phyloP scores from a whole-genome alignment of 2,797 vertebrate species.

The Cyclopterus lumpus region DNA sequence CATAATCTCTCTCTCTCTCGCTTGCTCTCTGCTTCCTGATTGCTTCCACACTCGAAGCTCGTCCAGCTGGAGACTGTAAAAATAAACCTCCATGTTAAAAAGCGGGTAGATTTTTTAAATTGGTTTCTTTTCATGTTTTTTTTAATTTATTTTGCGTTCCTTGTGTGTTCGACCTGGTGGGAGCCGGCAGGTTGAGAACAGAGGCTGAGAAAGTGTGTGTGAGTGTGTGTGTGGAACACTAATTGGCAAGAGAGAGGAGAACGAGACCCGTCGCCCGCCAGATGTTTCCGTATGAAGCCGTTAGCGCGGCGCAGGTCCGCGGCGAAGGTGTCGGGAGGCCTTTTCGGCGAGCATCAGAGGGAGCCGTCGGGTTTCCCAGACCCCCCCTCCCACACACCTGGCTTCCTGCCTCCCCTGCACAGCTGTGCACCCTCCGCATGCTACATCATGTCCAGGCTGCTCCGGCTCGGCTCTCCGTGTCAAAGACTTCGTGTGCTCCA shows the following conservation, averaged over 20 bases:
- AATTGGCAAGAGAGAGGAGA: constrained; percentile 72
- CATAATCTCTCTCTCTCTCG: constrained; percentile 46
- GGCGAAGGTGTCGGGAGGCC: constrained; percentile 70
- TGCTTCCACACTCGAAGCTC: constrained; percentile 75
- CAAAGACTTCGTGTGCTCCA: constrained; percentile 23
- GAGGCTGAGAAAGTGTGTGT: constrained; percentile 25
- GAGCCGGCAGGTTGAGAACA: constrained; percentile 59
- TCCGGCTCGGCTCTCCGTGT: neutral
- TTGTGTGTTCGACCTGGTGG: constrained; percentile 64
- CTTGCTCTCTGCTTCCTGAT: constrained; percentile 66
- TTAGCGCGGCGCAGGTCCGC: constrained; percentile 53
- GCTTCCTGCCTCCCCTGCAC: constrained; percentile 43
- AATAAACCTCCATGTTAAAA: constrained; percentile 83
- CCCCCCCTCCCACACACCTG: constrained; percentile 49
- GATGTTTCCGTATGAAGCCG: constrained; percentile 72
- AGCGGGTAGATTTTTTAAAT: constrained; percentile 81
- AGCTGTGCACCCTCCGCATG: constrained; percentile 44
- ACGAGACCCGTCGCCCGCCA: constrained; percentile 71
- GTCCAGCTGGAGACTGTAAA: constrained; percentile 85
- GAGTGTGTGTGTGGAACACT: constrained; percentile 56
- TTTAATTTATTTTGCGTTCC: constrained; percentile 29
- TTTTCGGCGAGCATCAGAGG: constrained; percentile 40
- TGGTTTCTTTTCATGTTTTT: constrained; percentile 80
- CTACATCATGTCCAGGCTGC: constrained; percentile 23
- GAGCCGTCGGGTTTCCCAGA: constrained; percentile 8